These are phyloP conservation scores for Calephelis perditalis DNA, from an alignment of 2,888 invertebrate genomes.

Conservation along the genomic window DNA sequence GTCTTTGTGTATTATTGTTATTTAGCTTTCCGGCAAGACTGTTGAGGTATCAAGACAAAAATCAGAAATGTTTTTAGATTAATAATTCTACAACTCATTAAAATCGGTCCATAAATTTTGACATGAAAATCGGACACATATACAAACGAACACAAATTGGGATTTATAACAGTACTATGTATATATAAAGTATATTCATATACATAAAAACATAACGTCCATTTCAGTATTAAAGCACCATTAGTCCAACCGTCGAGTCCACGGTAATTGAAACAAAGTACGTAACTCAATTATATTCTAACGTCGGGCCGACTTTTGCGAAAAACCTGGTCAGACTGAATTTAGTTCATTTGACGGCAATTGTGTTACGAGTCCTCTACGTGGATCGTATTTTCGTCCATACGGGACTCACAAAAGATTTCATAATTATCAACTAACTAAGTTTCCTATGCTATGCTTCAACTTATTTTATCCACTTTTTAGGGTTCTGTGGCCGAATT, in stretches of 20 bases:
- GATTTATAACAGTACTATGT: no score
- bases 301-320: conserved; percentile 30
- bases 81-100: no score
- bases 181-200: no score
- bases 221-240: conserved; percentile 22
- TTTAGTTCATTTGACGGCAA: conserved; percentile 34
- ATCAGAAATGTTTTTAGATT: no score
- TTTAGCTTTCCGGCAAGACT: no score
- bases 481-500: no score
- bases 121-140: no score
- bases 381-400: conserved; percentile 19
- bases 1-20: no score
- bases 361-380: conserved; percentile 29
- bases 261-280: conserved; percentile 43
- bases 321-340: conserved; percentile 31
- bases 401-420: conserved; percentile 15
- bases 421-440: conserved; percentile 7
- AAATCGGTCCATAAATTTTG: no score
- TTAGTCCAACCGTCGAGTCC: conserved; percentile 16
- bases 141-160: no score
- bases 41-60: no score
- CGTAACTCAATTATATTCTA: conserved; percentile 39
- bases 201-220: no score
- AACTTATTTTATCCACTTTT: not conserved
- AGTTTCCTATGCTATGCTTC: not conserved